Base-by-base conservation (phyloP, 2,888 invertebrate species). In the Eremobia ochroleuca region DNA sequence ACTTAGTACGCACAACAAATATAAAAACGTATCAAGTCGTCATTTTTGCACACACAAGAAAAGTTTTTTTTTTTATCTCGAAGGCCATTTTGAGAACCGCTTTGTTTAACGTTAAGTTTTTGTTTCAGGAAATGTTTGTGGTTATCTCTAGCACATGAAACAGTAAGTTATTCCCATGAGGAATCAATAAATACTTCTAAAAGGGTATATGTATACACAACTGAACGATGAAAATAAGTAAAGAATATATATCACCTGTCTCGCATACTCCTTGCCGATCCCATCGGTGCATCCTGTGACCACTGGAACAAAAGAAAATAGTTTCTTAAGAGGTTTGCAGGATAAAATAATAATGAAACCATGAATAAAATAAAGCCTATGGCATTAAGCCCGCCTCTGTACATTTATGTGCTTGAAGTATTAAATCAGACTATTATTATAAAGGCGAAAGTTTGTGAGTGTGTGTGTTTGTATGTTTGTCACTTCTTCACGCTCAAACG, bases 211-310 rank as follows among this genome's bases (percentile, higher is more conserved):
- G 2, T n/a, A 13, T 21, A 49, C 31, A 55, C 28, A 15, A 34
- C 18, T 43, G 13, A 64, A 58, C 13, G 4, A 6, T 31, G 6
- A 0, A 18, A 5, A 2, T 46, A 59, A 49, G 52, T 55, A n/a
- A 31, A 1, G 18, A 49, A 49, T 52, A 9, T 25, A 52, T 46
- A 59, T 90, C 94, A 98, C 98, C 92, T 98, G 97, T 92, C 97
- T 97, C 0, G 98, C 98, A 91, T 98, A 99, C 34, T 98, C 98
- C 94, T 98, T 99, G 83, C 99, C 99, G 82, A 99, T 98, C 6
- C 99, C 99, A 96, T 99, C 99, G 0, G 99, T 99, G 25, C 98
- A 98, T 21, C 99, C 99, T 28, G 99, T 99, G 25, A 99, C 96
- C 89, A 99, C 98, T 98, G 97, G 66, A 98, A 97, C 94, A 95